Evolutionary conservation across 64 coral and sea anemone genomes (phyloP), one percentile per base, ranked within the genome.

Genomic region (Cladopsammia gracilis): DNA sequence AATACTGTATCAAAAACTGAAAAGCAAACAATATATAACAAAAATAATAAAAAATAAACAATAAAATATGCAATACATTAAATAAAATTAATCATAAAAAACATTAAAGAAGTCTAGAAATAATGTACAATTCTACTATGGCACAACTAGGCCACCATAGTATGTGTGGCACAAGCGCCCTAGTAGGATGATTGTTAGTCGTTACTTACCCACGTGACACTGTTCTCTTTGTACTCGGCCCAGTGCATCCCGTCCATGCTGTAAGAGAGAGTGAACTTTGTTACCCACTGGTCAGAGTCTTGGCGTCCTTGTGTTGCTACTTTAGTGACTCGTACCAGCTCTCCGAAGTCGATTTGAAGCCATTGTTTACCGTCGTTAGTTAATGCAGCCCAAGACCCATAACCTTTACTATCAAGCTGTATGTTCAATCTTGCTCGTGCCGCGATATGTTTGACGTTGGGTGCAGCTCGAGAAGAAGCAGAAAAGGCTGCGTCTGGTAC

Each of bases 161-260:
- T 34, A 34, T 34, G 34, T 34, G 34, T 34, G 34, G 34, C 34
- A 34, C 34, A 34, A 34, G 34, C 34, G 34, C 34, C 34, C 34
- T 34, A 34, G 34, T 34, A 34, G 34, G 34, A 34, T 34, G 34
- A 12, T 56, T 56, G 53, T 1, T 56, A 13, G 18, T 64, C 5
- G 42, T 16, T 0, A 10, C 77, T 79, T 7, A 79, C 77, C 77
- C 77, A 79, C 2, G 77, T 79, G 23, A 79, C 10, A 59, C 77
- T 79, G 56, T 79, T 79, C 25, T 79, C 77, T 24, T 79, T 79
- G 56, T 79, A 79, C 77, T 79, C 76, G 10, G 49, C 54, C 77
- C 77, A 79, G 53, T 79, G 77, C 54, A 79, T 43, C 25, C 77
- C 77, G 25, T 79, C 77, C 54, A 79, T 3, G 7, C 77, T 79